Evolutionary conservation across 1,140 invertebrate genomes (phyloP).

Genomic region (Calephelis nemesis): DNA sequence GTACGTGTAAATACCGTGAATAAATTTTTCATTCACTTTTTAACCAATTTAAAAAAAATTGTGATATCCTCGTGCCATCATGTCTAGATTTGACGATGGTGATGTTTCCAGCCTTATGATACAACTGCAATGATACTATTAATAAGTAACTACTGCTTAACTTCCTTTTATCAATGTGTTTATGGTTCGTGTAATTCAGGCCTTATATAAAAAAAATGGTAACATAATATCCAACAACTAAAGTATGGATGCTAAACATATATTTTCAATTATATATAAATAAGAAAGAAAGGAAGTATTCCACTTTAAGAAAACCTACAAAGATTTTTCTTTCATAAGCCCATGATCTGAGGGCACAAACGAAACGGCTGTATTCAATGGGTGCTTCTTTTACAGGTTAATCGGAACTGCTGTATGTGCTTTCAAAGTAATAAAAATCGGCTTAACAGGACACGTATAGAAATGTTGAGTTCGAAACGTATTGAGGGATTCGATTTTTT

Average conservation of each 20-base stretch:
- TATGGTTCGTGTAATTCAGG: too few relatives aligned
- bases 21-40: too few relatives aligned
- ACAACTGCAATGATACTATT: too few relatives aligned
- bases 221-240: too few relatives aligned
- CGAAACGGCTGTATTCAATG: slow-evolving; percentile 29
- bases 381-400: slow-evolving; percentile 32
- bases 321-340: slow-evolving; percentile 16
- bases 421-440: slow-evolving; percentile 45
- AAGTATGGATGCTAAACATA: neutral
- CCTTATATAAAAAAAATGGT: too few relatives aligned
- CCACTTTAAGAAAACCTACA: neutral
- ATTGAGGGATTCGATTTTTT: slow-evolving; percentile 31
- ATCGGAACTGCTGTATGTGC: slow-evolving; percentile 30
- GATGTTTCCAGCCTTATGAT: too few relatives aligned
- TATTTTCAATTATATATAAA: slow-evolving; percentile 17
- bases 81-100: too few relatives aligned
- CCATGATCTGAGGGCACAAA: slow-evolving; percentile 16
- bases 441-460: slow-evolving; percentile 35
- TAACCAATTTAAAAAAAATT: too few relatives aligned
- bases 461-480: slow-evolving; percentile 31
- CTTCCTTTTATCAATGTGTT: too few relatives aligned
- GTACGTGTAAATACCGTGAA: too few relatives aligned
- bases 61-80: too few relatives aligned
- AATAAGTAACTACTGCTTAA: too few relatives aligned
- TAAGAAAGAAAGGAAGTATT: slow-evolving; percentile 18